Base-by-base conservation (phyloP, 2,888 invertebrate genomes). In the Coenonympha glycerion region DNA sequence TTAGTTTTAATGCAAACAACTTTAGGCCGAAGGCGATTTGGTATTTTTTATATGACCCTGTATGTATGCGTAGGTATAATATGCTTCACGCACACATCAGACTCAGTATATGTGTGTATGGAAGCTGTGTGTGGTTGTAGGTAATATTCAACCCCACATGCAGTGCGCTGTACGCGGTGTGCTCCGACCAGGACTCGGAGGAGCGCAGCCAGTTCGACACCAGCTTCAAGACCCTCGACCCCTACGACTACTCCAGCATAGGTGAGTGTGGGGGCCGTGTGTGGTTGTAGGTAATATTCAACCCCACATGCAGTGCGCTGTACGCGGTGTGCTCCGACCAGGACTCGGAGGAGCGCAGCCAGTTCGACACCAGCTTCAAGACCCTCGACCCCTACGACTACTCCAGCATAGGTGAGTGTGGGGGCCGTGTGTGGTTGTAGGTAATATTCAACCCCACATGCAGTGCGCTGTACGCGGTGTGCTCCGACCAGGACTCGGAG, bases 321-420 rank as follows among this genome's bases (percentile, higher is more conserved):
- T 99, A 97, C 81, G 96, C 97, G 9, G 91, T 94, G 21, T 91
- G 92, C 24, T 88, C 93, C 53, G 95, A 95, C 70, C 91, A 92
- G 62, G 93, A 93, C 62, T 91, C 93, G 5, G 92, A 92, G 57
- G 92, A 92, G 51, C 88, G 91, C 36, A 90, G 90, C 31, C 92
- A 92, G 57, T 96, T 92, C 70, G 95, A 96, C 64, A 95, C 97
- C 26, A 97, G 97, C 60, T 98, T 99, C 77, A 95, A 97, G 73
- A 97, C 98, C 0, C 89, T 99, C 33, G 98, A 99, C 81, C 93
- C 97, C 1, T 92, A 92, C 63, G 97, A 99, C 79, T 99, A 99
- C 77, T 93, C 94, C 16, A 96, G 94, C 67, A 98, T 98, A 77
- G 93, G 94, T 94, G 69, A 80, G 82, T 68, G 15, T 26, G 3